Evolutionary conservation across 2,113 vertebrate species (phyloP).

Genomic region (Tragelaphus buxtoni): DNA sequence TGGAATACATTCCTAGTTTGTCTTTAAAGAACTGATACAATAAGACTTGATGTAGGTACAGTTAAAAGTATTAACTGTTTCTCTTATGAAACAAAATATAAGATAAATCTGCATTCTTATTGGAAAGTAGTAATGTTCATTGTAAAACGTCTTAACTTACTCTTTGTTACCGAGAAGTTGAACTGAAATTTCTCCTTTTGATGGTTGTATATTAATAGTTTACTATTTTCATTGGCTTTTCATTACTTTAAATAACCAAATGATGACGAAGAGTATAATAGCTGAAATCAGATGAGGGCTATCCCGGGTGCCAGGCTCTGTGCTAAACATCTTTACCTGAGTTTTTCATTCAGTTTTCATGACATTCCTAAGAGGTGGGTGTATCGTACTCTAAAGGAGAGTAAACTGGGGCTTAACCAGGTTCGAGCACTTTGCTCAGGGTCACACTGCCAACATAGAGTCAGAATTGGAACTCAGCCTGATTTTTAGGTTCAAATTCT

Average conservation of each 20-base stretch:
- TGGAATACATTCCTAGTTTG: background rate
- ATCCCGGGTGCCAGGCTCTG: background rate
- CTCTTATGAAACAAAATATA: background rate
- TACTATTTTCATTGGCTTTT: background rate
- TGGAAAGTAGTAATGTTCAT: background rate
- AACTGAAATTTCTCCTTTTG: background rate
- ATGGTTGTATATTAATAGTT: background rate
- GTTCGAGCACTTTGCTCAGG: background rate
- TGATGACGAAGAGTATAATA: background rate
- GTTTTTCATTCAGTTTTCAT: background rate
- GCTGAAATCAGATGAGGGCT: background rate
- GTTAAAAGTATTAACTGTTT: background rate
- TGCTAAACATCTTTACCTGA: background rate
- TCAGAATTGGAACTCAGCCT: background rate
- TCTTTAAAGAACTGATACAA: background rate
- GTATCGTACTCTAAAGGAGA: background rate
- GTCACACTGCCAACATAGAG: background rate
- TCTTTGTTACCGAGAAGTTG: slow-evolving; percentile 11
- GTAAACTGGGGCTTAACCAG: background rate
- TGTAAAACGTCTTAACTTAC: background rate
- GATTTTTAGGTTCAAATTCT: background rate
- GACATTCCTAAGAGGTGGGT: background rate
- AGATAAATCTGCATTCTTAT: background rate
- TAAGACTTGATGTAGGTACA: background rate
- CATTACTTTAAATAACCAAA: background rate